phyloP scores from a whole-genome alignment of 2,888 invertebrate genomes.

The Leptinotarsa haldemani region DNA sequence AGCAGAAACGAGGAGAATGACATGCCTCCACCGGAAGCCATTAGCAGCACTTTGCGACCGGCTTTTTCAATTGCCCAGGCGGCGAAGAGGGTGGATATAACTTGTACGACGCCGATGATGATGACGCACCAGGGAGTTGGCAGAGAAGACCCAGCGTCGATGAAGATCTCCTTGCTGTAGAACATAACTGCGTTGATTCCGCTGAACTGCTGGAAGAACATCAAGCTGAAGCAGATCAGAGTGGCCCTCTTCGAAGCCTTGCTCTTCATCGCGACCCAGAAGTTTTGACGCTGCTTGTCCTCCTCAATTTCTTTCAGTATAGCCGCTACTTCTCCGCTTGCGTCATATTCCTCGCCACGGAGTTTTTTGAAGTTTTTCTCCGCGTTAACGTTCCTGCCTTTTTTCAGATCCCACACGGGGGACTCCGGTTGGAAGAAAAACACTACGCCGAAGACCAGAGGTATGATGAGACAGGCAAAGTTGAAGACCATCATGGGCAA shows the following conservation, averaged over 20 bases:
- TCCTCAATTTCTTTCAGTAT: conserved; percentile 68
- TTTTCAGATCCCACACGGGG: conserved; percentile 78
- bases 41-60: conserved; percentile 81
- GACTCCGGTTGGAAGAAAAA: conserved; percentile 91
- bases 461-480: conserved; percentile 73
- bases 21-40: conserved; percentile 81
- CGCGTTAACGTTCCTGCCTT: conserved; percentile 75
- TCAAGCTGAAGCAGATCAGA: conserved; percentile 79
- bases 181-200: conserved; percentile 88
- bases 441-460: conserved; percentile 76
- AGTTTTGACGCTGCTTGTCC: conserved; percentile 69
- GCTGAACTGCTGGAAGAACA: conserved; percentile 89
- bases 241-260: conserved; percentile 75
- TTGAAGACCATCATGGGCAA: conserved; percentile 71
- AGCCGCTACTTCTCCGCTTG: conserved; percentile 69
- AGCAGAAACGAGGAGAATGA: conserved; percentile 75
- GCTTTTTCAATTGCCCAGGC: conserved; percentile 82
- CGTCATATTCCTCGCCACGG: conserved; percentile 78
- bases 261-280: conserved; percentile 70
- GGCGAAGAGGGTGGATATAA: conserved; percentile 79
- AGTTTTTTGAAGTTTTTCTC: conserved; percentile 76
- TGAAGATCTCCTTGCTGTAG: conserved; percentile 80
- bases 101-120: conserved; percentile 81
- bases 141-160: conserved; percentile 71
- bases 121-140: conserved; percentile 63